Conservation (phyloP, 2,888 invertebrate genomes). For the Phyllotreta cruciferae region DNA sequence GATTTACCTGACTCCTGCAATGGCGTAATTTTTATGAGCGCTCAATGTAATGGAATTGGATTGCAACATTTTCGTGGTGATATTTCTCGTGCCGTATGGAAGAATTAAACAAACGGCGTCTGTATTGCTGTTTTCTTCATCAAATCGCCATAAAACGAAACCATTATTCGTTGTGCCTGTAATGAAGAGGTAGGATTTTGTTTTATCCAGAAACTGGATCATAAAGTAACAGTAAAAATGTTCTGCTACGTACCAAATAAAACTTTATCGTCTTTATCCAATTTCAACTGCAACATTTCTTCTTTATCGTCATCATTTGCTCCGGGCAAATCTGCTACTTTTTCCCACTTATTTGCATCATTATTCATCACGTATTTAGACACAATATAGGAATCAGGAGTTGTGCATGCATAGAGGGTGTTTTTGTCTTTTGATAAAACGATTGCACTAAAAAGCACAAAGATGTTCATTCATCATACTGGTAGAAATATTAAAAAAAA, state of each 20-base stretch:
- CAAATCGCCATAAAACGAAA: constrained; percentile 83
- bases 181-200: not conserved
- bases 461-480: constrained; percentile 24
- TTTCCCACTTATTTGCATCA: constrained; percentile 69
- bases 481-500: not conserved
- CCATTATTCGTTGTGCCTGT: constrained; percentile 80
- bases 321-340: constrained; percentile 68
- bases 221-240: too few relatives aligned
- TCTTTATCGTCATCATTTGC: constrained; percentile 76
- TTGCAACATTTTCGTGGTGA: constrained; percentile 88
- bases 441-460: constrained; percentile 65
- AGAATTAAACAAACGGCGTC: constrained; percentile 73
- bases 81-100: constrained; percentile 90
- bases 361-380: constrained; percentile 59
- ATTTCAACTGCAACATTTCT: constrained; percentile 79
- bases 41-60: constrained; percentile 94
- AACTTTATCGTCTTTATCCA: constrained; percentile 82
- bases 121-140: constrained; percentile 60
- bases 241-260: constrained; percentile 71
- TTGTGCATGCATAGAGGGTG: constrained; percentile 74
- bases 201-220: constrained; percentile 24
- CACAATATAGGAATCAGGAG: constrained; percentile 66
- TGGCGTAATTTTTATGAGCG: constrained; percentile 87
- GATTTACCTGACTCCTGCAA: constrained; percentile 86
- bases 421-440: constrained; percentile 72